phyloP scores from a whole-genome alignment of 2,888 invertebrate genomes.

The Meloe dianella region DNA sequence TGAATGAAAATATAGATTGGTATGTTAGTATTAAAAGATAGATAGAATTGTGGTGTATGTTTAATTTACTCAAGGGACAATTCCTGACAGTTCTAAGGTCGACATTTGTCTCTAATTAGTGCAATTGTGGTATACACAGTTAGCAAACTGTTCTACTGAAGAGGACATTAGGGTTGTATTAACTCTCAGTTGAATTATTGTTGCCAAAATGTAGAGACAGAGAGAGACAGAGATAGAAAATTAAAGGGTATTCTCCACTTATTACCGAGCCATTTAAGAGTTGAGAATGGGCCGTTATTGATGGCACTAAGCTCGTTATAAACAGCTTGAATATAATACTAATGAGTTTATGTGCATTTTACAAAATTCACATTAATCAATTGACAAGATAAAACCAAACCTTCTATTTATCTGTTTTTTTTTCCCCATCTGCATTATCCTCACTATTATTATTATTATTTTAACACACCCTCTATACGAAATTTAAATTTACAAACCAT shows the following conservation, averaged over 20 bases:
- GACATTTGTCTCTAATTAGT: slow-evolving; percentile 57
- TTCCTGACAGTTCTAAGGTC: slow-evolving; percentile 36
- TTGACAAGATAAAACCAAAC: neutral
- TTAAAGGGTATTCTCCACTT: slow-evolving; percentile 30
- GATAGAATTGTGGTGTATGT: neutral
- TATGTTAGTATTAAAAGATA: neutral
- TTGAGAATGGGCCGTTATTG: slow-evolving; percentile 38
- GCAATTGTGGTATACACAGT: slow-evolving; percentile 53
- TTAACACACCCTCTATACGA: neutral
- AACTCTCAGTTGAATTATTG: slow-evolving; percentile 46
- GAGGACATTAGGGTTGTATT: slow-evolving; percentile 53
- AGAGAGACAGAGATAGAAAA: slow-evolving; percentile 42
- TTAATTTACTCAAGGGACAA: slow-evolving; percentile 23
- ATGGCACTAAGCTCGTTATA: slow-evolving; percentile 38
- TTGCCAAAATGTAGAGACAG: neutral
- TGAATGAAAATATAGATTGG: no score
- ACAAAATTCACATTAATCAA: slow-evolving; percentile 7
- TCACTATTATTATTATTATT: neutral
- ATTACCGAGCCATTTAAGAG: slow-evolving; percentile 49
- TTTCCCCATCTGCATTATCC: no score
- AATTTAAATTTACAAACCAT: slow-evolving; percentile 32
- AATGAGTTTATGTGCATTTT: slow-evolving; percentile 33
- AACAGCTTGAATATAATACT: slow-evolving; percentile 37
- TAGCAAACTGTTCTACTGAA: slow-evolving; percentile 41
- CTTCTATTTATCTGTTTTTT: neutral